Percentiles rank a stretch among this genome's conserved stretches.
Evolutionary conservation across 2,888 invertebrate species (phyloP).

Genomic region (Doris montereyensis): DNA sequence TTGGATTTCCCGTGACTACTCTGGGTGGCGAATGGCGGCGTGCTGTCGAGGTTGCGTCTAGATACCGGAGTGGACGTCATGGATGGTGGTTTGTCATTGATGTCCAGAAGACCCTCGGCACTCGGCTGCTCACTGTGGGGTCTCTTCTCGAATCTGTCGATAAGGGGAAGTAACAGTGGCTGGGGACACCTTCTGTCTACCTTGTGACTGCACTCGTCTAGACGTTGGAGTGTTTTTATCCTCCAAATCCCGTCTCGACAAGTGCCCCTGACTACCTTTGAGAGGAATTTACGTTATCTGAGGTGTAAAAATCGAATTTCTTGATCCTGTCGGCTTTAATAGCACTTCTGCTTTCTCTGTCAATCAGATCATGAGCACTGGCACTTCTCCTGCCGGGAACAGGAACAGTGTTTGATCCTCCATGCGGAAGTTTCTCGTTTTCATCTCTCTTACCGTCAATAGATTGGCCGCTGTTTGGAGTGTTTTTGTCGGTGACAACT

Average conservation of each 20-base stretch:
- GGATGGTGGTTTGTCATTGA: conserved; percentile 50
- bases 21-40: too few species aligned
- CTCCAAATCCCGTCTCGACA: conserved; percentile 22
- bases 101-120: conserved; percentile 25
- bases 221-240: conserved; percentile 33
- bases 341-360: too few species aligned
- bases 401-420: too few species aligned
- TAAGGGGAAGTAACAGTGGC: conserved; percentile 54
- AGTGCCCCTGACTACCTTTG: not conserved
- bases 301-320: too few species aligned
- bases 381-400: conserved; percentile 35
- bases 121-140: conserved; percentile 42
- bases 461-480: too few species aligned
- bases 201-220: not conserved
- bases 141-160: conserved; percentile 58
- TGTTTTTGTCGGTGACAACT: too few species aligned
- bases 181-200: not conserved
- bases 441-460: too few species aligned
- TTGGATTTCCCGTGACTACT: conserved; percentile 38
- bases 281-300: too few species aligned
- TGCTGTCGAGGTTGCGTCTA: too few species aligned
- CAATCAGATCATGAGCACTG: conserved; percentile 44
- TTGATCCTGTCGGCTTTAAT: too few species aligned
- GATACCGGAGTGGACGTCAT: conserved; percentile 59
- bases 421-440: too few species aligned